Base-by-base conservation (phyloP, 2,888 invertebrate genomes). In the Dinocampus coccinellae region DNA sequence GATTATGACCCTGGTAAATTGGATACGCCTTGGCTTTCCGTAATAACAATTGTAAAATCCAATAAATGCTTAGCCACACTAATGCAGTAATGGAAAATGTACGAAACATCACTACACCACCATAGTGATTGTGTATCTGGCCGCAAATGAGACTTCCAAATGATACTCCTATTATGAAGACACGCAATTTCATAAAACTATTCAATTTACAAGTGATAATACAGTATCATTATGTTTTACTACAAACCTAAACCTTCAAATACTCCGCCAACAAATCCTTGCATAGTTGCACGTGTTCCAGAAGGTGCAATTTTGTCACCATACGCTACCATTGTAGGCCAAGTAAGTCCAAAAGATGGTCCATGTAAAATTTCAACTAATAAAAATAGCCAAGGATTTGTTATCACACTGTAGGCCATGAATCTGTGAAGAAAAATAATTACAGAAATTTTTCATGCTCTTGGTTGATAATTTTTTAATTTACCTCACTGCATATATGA, bases 361-460 rank as follows among this genome's bases (percentile, higher is more conserved):
- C 97, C 97, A 87, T 97, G 96, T 9, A 95, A 88, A 73, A 96
- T 86, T 87, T 98, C 98, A 65, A 97, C 92, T 0, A 95, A 93
- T 72, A 98, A 89, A 60, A 94, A 92, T 89, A 91, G 92, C 96
- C 97, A 97, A 0, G 95, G 93, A 87, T 96, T 92, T 0, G 89
- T 88, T 66, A 97, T 87, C 66, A 93, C 88, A 1, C 96, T 97
- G 85, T 97, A 97, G 16, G 94, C 88, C 74, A 95, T 89, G 81
- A 96, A 95, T 63, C 97, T 85, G 64, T 16, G 4, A 52, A n/a
- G 16, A 68, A 16, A 33, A 36, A 57, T n/a, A 9, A 39, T 26
- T 24, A 39, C 36, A 10, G 13, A 0, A 29, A 29, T 29, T 29
- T 29, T 4, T 29, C 29, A 29, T 29, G 3, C 29, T 29, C 29